These are phyloP conservation scores for Trisateles emortualis DNA, from an alignment of 2,888 invertebrate genomes.

Conservation along the genomic window DNA sequence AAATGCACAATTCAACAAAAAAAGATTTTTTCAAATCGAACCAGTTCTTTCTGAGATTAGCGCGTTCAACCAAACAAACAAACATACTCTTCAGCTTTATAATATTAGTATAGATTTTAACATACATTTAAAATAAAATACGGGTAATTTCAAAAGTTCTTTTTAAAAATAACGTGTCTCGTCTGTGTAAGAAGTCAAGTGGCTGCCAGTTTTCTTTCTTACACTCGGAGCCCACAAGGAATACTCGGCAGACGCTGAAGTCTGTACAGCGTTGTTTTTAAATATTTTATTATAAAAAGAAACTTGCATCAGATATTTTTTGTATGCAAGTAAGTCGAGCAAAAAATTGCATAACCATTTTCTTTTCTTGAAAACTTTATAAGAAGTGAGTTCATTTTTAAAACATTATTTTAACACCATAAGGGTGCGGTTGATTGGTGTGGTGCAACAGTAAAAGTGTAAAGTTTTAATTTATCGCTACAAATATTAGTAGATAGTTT, in stretches of 20 bases:
- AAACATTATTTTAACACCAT: neutral
- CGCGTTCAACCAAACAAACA: no score
- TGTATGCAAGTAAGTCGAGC: constrained; percentile 22
- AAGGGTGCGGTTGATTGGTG: neutral
- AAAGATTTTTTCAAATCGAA: no score
- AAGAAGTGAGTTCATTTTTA: neutral
- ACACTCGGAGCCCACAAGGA: constrained; percentile 50
- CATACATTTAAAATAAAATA: constrained; percentile 34
- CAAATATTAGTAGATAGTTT: no score
- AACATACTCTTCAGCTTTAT: no score
- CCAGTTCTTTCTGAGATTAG: no score
- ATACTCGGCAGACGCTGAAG: constrained; percentile 52
- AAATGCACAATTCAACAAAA: no score
- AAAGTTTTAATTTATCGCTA: no score
- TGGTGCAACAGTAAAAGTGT: no score
- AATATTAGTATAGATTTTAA: no score
- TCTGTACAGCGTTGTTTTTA: constrained; percentile 49
- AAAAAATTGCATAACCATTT: constrained; percentile 26
- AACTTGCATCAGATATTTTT: constrained; percentile 30
- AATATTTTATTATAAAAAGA: constrained; percentile 58
- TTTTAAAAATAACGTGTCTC: constrained; percentile 55
- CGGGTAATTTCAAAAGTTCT: constrained; percentile 42
- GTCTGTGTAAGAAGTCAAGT: constrained; percentile 60
- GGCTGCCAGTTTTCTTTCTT: constrained; percentile 59
- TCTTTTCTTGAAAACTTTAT: constrained; percentile 4